Evolutionary conservation across 1,140 invertebrate genomes (phyloP).

Genomic region (Calliopsis andreniformis): DNA sequence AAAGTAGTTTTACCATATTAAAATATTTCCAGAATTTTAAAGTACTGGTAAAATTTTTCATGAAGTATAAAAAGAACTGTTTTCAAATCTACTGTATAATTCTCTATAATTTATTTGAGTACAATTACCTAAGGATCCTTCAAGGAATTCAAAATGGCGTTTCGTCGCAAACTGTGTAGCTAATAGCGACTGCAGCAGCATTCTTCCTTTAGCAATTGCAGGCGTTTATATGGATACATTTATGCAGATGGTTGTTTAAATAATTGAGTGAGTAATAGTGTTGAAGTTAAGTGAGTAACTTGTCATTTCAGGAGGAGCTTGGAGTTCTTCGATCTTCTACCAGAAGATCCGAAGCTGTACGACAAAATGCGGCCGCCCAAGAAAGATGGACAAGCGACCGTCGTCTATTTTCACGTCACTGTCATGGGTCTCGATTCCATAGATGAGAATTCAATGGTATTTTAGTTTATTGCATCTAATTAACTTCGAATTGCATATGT

Average conservation of each 20-base stretch:
- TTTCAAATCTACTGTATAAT: too few relatives aligned
- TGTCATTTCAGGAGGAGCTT: conserved; percentile 85
- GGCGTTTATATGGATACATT: not conserved
- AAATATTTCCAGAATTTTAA: too few relatives aligned
- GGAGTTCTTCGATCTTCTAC: conserved; percentile 91
- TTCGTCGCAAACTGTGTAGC: not conserved
- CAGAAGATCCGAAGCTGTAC: conserved; percentile 91
- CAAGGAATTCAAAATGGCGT: not conserved
- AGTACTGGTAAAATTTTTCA: too few relatives aligned
- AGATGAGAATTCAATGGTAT: conserved; percentile 95
- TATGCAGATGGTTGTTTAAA: not conserved
- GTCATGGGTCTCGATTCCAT: conserved; percentile 96
- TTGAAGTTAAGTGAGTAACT: not conserved
- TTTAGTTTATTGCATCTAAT: conserved; percentile 72
- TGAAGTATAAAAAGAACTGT: too few relatives aligned
- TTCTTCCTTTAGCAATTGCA: not conserved
- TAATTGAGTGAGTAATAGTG: not conserved
- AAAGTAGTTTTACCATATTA: too few relatives aligned
- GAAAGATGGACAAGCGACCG: conserved; percentile 92
- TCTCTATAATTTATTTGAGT: too few relatives aligned
- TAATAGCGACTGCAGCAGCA: not conserved
- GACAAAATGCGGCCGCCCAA: conserved; percentile 95
- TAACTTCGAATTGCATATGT: not conserved
- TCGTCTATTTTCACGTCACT: conserved; percentile 94
- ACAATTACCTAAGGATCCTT: too few relatives aligned